Base-by-base conservation (phyloP, 2,113 vertebrate genomes). In the Neogale vison region DNA sequence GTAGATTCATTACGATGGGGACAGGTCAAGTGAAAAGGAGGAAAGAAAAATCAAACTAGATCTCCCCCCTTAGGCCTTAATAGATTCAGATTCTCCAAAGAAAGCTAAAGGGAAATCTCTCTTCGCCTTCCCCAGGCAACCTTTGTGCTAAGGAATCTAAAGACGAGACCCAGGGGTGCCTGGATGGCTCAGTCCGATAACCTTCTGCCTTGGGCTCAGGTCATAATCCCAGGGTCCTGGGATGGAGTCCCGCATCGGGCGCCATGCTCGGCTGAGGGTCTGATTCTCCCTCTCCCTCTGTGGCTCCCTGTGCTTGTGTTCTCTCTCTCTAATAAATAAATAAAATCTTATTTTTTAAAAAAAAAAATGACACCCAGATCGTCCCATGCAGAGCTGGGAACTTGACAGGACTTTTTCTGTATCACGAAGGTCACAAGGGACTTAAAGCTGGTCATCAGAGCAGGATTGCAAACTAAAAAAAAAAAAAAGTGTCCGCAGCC, bases 11-110 rank as follows among this genome's bases (percentile, higher is more conserved):
- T 63, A n/a, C 59, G 26, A 79, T 7, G 7, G 76, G 81, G n/a
- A 76, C 55, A 45, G 86, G 47, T 2, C 1, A 1, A 83, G 52
- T 91, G 61, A 90, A 93, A 88, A 36, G 47, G 31, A 34, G 20
- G 26, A 79, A 80, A 84, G 77, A 14, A 45, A 95, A 94, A 59
- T 20, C 86, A 72, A 20, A 74, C 45, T 10, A 55, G 39, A 79
- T 12, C 47, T 13, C 42, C 23, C 61, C 12, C 0, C 47, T 69
- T 36, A 13, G 31, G 55, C 55, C 29, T 31, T 69, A 36, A 50
- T 1, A 74, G 55, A 61, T 15, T 69, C 45, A 47, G 2, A n/a
- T 24, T 57, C 63, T 34, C 90, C 69, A 45, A 34, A 81, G 47
- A 89, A 1, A 84, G 14, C n/a, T 34, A 83, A 92, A 76, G 31